Evolutionary conservation across 1,140 invertebrate genomes (phyloP).

Genomic region (Drosophila parvula): DNA sequence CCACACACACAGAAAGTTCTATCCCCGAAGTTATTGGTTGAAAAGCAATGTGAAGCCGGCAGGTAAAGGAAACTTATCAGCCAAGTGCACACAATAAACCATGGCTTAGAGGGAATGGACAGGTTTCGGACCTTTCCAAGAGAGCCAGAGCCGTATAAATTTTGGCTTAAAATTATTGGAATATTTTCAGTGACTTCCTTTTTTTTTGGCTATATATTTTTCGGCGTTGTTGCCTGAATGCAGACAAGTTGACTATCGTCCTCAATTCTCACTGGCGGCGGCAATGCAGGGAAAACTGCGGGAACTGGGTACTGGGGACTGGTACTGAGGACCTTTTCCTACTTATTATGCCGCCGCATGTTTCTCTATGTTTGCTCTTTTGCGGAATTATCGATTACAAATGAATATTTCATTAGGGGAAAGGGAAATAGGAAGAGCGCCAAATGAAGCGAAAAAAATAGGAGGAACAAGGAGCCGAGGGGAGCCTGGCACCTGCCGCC

Average conservation of each 20-base stretch:
- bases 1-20: background rate
- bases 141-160: conserved; percentile 67
- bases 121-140: conserved; percentile 2
- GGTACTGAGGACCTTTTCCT: conserved; percentile 39
- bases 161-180: conserved; percentile 65
- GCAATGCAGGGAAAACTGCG: conserved; percentile 20
- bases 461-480: background rate
- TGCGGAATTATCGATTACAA: conserved; percentile 81
- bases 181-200: conserved; percentile 20
- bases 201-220: conserved; percentile 10
- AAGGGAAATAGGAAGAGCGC: conserved; percentile 13
- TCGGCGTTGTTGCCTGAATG: conserved; percentile 29
- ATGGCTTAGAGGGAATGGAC: conserved; percentile 17
- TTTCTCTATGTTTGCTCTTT: conserved; percentile 54
- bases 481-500: conserved; percentile 35
- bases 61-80: conserved; percentile 23
- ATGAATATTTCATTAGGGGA: conserved; percentile 80
- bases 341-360: conserved; percentile 75
- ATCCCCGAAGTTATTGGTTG: background rate
- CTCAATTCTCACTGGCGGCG: conserved; percentile 56
- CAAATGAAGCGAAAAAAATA: background rate
- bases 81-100: conserved; percentile 43
- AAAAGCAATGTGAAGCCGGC: background rate
- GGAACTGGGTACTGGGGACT: conserved; percentile 10
- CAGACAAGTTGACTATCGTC: conserved; percentile 75